Evolutionary conservation across 2,888 invertebrate genomes (phyloP).

Genomic region (Lasioglossum malachurum): DNA sequence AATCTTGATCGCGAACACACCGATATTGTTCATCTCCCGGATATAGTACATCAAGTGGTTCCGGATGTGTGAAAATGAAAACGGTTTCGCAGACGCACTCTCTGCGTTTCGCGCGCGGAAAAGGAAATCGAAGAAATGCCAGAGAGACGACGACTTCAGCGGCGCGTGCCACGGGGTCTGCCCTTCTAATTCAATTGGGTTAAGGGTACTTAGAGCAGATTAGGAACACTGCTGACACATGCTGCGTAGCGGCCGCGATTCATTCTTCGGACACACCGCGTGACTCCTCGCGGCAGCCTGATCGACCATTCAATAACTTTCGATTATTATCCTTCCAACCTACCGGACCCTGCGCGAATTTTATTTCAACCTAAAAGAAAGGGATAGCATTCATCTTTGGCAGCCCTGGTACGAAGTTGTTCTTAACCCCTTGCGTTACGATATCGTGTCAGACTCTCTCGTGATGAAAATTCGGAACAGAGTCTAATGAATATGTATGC

Average conservation of each 20-base stretch:
- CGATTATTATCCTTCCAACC: neutral
- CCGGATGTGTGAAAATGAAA: neutral
- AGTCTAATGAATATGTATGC: no score
- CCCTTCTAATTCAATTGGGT: conserved; percentile 83
- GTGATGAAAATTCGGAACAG: no score
- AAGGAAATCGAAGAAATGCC: conserved; percentile 57
- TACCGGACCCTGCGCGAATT: no score
- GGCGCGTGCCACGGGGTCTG: conserved; percentile 61
- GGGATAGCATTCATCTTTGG: no score
- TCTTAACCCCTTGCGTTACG: no score
- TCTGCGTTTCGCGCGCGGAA: conserved; percentile 48
- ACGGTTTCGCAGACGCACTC: conserved; percentile 11
- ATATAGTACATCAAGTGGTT: conserved; percentile 44
- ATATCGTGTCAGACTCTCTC: no score
- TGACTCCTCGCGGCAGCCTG: neutral
- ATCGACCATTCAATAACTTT: neutral
- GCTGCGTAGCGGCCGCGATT: conserved; percentile 68
- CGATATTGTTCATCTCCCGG: conserved; percentile 50
- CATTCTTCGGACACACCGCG: conserved; percentile 25
- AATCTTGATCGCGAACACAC: conserved; percentile 48
- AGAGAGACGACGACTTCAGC: conserved; percentile 41
- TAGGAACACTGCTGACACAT: conserved; percentile 82
- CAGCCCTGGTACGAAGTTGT: no score
- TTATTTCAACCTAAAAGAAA: no score
- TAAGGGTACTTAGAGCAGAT: conserved; percentile 82